These are phyloP conservation scores for Nymphalis polychloros DNA, from an alignment of 2,888 invertebrate genomes.

Conservation along the genomic window DNA sequence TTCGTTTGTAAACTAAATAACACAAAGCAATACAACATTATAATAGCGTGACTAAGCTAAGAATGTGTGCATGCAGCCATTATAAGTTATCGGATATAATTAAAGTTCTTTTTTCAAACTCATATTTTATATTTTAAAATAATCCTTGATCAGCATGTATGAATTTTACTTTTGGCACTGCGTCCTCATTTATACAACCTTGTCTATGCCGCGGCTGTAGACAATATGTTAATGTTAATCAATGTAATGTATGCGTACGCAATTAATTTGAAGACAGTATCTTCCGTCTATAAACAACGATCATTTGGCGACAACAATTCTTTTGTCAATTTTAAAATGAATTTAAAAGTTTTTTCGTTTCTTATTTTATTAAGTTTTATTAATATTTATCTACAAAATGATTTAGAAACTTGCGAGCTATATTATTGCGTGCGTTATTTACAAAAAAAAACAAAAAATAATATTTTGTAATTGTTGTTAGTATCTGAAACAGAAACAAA, in stretches of 20 bases:
- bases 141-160: background rate
- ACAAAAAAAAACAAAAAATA: too few relatives aligned
- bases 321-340: background rate
- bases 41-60: slow-evolving; percentile 2
- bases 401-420: too few relatives aligned
- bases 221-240: slow-evolving; percentile 25
- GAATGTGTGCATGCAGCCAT: too few relatives aligned
- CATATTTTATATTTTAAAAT: background rate
- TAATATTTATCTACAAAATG: too few relatives aligned
- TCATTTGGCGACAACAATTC: slow-evolving; percentile 7
- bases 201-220: background rate
- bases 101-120: too few relatives aligned
- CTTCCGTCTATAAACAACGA: slow-evolving; percentile 23
- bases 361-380: too few relatives aligned
- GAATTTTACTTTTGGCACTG: slow-evolving; percentile 9
- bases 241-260: slow-evolving; percentile 6
- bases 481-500: too few relatives aligned
- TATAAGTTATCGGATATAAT: too few relatives aligned
- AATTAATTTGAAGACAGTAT: slow-evolving; percentile 27
- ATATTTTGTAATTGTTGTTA: too few relatives aligned
- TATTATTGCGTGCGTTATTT: too few relatives aligned
- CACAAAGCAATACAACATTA: background rate
- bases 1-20: background rate
- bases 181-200: slow-evolving; percentile 9
- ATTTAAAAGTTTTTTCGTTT: too few relatives aligned